Evolutionary conservation across 2,113 vertebrate species (phyloP).

Genomic region (Petrocephalus zakoni): DNA sequence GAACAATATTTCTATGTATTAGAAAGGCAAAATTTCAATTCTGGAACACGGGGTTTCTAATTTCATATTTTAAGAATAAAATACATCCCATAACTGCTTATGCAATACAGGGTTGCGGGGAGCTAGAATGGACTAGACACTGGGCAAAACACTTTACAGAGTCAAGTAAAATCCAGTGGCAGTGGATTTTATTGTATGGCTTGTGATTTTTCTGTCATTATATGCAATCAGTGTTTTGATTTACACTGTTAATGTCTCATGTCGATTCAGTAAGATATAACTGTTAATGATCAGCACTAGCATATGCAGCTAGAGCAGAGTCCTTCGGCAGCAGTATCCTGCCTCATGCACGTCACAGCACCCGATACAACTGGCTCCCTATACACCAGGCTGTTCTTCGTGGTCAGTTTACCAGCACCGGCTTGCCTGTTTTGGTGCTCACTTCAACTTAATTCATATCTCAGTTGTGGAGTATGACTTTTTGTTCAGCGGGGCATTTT

Average conservation of each 20-base stretch:
- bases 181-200: neutral
- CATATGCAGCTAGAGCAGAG: neutral
- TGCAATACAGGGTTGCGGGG: neutral
- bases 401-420: neutral
- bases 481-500: neutral
- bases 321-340: neutral
- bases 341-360: neutral
- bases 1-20: neutral
- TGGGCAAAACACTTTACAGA: neutral
- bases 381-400: neutral
- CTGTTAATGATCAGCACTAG: neutral
- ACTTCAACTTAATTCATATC: neutral
- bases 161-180: neutral
- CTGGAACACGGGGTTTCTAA: neutral
- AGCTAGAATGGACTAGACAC: neutral
- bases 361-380: neutral
- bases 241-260: neutral
- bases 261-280: neutral
- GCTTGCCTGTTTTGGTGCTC: neutral
- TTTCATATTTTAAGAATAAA: neutral
- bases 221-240: neutral
- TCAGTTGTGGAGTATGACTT: neutral
- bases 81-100: neutral
- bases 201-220: neutral
- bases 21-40: neutral